phyloP scores from a whole-genome alignment of 2,113 vertebrate species.

The Proteles cristata region DNA sequence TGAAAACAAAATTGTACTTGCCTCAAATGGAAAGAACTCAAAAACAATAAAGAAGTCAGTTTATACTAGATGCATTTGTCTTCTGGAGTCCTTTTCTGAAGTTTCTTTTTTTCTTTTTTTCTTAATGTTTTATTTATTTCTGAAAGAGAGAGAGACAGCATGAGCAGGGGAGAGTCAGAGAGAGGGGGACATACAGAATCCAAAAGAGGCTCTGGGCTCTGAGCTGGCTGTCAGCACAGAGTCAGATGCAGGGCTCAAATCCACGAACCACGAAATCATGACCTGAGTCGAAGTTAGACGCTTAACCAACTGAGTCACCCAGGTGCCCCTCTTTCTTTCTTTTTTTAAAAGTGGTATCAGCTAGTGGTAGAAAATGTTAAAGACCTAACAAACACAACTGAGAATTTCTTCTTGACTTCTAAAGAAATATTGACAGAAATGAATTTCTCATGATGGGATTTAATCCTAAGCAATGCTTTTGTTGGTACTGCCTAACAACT shows the following conservation, averaged over 20 bases:
- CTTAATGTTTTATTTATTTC: too few species aligned
- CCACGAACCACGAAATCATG: too few species aligned
- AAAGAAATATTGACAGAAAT: slow-evolving; percentile 38
- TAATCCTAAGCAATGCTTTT: not conserved
- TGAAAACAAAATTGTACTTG: not conserved
- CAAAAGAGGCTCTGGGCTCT: too few species aligned
- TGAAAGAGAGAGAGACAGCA: too few species aligned
- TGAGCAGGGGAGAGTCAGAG: too few species aligned
- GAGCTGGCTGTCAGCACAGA: too few species aligned
- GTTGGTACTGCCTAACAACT: not conserved
- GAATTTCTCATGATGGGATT: not conserved
- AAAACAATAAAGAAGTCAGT: not conserved
- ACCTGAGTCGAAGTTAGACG: too few species aligned
- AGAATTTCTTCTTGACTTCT: not conserved
- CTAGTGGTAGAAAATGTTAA: not conserved
- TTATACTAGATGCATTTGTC: slow-evolving; percentile 5
- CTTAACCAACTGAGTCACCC: too few species aligned
- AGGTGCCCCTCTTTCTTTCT: not conserved
- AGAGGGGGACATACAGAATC: too few species aligned
- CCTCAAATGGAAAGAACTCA: not conserved
- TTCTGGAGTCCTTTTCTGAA: not conserved
- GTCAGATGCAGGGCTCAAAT: too few species aligned
- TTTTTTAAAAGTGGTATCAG: not conserved
- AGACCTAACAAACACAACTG: not conserved
- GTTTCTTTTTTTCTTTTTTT: not conserved